Evolutionary conservation across 2,888 invertebrate species (phyloP), one percentile per base, ranked within the genome.

Genomic region (Drosophila rubida): DNA sequence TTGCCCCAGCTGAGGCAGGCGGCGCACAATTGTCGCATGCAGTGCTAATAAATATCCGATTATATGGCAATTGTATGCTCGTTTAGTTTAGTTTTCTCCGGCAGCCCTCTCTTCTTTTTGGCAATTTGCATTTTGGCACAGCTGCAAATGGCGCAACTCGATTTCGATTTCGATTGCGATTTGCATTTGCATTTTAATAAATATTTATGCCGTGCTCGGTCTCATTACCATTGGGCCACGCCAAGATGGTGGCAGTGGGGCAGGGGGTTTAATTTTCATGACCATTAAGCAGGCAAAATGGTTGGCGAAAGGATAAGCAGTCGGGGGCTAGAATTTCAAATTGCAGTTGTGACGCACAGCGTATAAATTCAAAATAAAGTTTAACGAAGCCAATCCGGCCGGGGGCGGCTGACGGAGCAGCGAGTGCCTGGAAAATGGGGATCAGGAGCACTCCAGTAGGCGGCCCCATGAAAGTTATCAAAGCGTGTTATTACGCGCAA

Each of bases 401-500:
- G n/a, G n/a, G n/a, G n/a, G n/a, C n/a, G n/a, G n/a, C n/a, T n/a
- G n/a, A n/a, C n/a, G n/a, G n/a, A n/a, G n/a, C n/a, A n/a, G n/a
- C n/a, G n/a, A n/a, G n/a, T n/a, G n/a, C n/a, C n/a, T n/a, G n/a
- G n/a, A n/a, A n/a, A 23, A 23, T 35, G 35, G 58, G 65, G 49
- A 69, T 61, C 69, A 74, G 69, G 76, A 80, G 79, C 78, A 72
- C 70, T 73, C 67, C 73, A 80, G 87, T 75, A 87, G 89, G 84
- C 88, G 88, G 87, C 62, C 23, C 82, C 90, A 90, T 90, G 88
- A 90, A 90, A 90, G 90, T 90, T 89, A 91, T 89, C 83, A 88
- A 89, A 89, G 89, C 90, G 89, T 91, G 90, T 89, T 91, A 91
- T 91, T 91, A 88, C 89, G 75, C 83, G 71, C 80, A 87, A 74